phyloP scores from a whole-genome alignment of 2,113 vertebrate genomes.

The Otocyon megalotis region DNA sequence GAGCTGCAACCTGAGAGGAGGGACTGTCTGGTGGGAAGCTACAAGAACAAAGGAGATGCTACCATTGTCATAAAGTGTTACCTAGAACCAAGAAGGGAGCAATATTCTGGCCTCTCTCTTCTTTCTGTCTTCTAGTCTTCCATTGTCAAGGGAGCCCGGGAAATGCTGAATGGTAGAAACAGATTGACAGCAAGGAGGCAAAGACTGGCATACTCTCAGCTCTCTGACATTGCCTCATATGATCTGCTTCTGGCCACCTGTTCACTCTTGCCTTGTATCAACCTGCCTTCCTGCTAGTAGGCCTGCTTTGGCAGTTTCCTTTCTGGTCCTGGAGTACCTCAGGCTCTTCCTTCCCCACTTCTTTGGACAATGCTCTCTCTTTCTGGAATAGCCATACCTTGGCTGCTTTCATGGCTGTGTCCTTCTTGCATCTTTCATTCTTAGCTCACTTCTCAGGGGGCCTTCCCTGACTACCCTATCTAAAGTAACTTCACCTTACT shows the following conservation, averaged over 20 bases:
- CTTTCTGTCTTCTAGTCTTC: background rate
- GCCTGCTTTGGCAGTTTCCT: too few relatives aligned
- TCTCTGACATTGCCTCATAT: background rate
- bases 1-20: background rate
- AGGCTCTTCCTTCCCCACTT: too few relatives aligned
- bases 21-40: background rate
- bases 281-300: background rate
- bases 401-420: background rate
- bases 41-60: background rate
- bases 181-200: background rate
- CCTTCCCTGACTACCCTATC: background rate
- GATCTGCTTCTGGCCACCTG: too few relatives aligned
- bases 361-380: background rate
- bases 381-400: background rate
- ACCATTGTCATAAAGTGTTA: background rate
- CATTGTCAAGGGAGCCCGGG: background rate
- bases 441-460: background rate
- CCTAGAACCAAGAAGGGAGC: background rate
- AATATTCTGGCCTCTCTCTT: background rate
- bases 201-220: background rate
- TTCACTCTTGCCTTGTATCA: background rate
- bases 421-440: background rate
- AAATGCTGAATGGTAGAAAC: background rate
- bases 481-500: background rate
- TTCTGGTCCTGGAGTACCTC: background rate